A percentile compares a stretch with the other conserved stretches of the same genome.
Evolutionary conservation across 53 echinoderm and acorn worm genomes (phyloP).

Genomic region (Zoroaster sp.): DNA sequence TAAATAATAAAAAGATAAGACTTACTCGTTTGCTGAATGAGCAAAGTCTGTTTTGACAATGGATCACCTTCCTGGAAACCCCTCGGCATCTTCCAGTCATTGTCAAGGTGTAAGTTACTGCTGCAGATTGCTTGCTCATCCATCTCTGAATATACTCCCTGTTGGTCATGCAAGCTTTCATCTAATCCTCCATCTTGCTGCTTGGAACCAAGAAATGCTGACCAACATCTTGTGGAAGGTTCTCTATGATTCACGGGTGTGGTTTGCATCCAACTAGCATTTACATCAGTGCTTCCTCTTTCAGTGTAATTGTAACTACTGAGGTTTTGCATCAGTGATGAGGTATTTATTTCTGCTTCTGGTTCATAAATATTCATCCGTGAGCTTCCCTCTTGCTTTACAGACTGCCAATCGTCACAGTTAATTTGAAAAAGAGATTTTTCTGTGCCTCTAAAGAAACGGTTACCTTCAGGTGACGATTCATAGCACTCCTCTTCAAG

Average conservation of each 20-base stretch:
- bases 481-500: not conserved
- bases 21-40: too few species aligned
- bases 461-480: not conserved
- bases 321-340: not conserved
- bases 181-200: conserved; percentile 6
- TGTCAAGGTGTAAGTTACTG: not conserved
- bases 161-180: not conserved
- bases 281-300: not conserved
- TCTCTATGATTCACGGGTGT: not conserved
- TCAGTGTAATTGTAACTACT: not conserved
- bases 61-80: too few species aligned
- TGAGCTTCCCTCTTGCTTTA: not conserved
- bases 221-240: not conserved
- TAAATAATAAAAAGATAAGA: too few species aligned
- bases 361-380: too few species aligned
- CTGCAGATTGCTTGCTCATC: not conserved
- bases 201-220: not conserved
- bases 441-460: not conserved
- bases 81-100: not conserved
- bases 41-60: too few species aligned
- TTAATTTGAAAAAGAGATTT: not conserved
- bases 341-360: not conserved
- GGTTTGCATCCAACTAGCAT: not conserved
- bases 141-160: not conserved
- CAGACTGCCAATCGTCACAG: not conserved